A percentile compares a stretch with the other conserved stretches of the same genome.
Conservation (phyloP, 2,888 invertebrate species). For the Tiliacea aurago region DNA sequence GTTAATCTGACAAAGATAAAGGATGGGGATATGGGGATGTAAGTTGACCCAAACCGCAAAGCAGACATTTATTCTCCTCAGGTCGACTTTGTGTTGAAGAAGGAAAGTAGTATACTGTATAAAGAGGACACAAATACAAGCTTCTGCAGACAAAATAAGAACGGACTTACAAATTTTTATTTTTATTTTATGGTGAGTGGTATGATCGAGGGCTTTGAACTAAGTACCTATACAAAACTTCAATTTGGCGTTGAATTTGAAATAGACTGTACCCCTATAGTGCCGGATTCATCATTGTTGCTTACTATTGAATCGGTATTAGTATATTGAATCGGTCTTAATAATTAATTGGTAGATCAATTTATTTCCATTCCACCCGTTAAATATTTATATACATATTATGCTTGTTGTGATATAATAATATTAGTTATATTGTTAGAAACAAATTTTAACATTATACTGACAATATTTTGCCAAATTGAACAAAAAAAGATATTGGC, state of each 20-base stretch:
- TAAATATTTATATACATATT: neutral
- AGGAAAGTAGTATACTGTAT: neutral
- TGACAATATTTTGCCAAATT: neutral
- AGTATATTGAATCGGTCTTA: no score
- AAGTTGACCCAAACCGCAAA: constrained; percentile 9
- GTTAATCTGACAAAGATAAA: neutral
- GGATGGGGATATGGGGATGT: no score
- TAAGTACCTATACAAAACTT: neutral
- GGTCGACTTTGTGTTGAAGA: constrained; percentile 2
- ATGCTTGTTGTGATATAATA: neutral
- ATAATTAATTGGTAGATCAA: neutral
- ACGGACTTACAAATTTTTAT: neutral
- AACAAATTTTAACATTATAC: neutral
- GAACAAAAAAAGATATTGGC: neutral
- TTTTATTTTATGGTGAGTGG: neutral
- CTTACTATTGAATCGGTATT: neutral
- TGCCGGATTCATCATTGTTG: constrained; percentile 13
- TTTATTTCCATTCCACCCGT: neutral
- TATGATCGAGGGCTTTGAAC: neutral
- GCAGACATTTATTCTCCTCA: constrained; percentile 6
- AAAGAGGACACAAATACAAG: neutral
- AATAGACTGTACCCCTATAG: constrained; percentile 12
- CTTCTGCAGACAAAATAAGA: neutral
- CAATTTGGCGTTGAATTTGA: neutral
- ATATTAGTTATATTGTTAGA: neutral